These are phyloP conservation scores for Torymus aiolomorphi DNA, from an alignment of 2,888 invertebrate species.

Conservation along the genomic window DNA sequence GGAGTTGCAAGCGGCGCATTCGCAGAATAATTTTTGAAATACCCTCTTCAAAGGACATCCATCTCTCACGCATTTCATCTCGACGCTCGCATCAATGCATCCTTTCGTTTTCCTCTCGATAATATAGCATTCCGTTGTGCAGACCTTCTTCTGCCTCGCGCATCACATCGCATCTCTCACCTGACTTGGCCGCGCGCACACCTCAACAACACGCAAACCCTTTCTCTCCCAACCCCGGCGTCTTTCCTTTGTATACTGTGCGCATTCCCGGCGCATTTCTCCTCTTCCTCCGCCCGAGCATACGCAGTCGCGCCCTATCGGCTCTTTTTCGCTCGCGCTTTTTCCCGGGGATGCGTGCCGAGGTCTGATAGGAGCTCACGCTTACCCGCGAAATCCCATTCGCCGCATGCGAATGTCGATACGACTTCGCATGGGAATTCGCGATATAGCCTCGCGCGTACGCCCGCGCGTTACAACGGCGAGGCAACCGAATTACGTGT, in stretches of 20 bases:
- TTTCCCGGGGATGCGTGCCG: background rate
- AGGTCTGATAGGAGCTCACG: background rate
- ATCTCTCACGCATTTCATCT: too few species aligned
- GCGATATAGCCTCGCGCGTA: slow-evolving; percentile 28
- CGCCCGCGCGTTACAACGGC: slow-evolving; percentile 26
- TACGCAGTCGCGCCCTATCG: background rate
- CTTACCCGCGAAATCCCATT: slow-evolving; percentile 30
- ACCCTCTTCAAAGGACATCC: too few species aligned
- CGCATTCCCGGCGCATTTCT: slow-evolving; percentile 10
- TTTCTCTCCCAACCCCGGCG: background rate
- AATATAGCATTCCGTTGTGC: too few species aligned
- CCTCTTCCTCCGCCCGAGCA: background rate
- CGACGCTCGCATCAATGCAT: too few species aligned
- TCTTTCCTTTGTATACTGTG: background rate
- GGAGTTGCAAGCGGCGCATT: too few species aligned
- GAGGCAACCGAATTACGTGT: slow-evolving; percentile 21
- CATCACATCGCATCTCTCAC: slow-evolving; percentile 7
- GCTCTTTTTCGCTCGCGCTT: background rate
- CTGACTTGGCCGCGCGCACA: background rate
- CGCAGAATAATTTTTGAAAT: too few species aligned
- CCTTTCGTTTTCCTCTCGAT: background rate
- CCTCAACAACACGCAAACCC: background rate
- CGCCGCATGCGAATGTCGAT: slow-evolving; percentile 38
- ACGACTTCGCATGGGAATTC: slow-evolving; percentile 44
- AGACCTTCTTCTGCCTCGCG: too few species aligned